Conservation (phyloP, 1,140 invertebrate genomes). For the Whitmania pigra region DNA sequence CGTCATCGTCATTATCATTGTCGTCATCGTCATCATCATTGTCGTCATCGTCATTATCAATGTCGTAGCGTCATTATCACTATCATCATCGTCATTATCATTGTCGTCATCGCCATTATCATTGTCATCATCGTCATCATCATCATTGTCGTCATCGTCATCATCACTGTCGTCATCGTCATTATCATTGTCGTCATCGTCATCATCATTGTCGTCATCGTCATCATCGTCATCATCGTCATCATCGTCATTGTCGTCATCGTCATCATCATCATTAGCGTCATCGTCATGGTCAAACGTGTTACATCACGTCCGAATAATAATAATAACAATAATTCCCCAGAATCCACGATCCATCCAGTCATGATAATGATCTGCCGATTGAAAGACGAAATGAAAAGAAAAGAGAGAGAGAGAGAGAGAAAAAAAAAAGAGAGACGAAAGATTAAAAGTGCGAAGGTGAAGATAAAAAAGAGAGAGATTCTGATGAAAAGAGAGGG, state of each 20-base stretch:
- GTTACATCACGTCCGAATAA: neutral
- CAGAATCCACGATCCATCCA: neutral
- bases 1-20: neutral
- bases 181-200: neutral
- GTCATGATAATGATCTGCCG: neutral
- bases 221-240: slow-evolving; percentile 1
- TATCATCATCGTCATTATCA: neutral
- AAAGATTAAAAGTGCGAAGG: neutral
- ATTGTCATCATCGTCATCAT: neutral
- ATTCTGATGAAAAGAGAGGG: neutral
- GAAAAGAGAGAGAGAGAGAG: no score
- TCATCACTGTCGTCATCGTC: neutral
- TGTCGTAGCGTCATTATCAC: neutral
- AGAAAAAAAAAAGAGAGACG: neutral
- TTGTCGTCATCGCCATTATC: neutral
- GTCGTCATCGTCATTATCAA: neutral
- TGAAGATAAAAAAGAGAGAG: neutral
- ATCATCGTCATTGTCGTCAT: neutral
- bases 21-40: neutral
- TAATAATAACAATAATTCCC: no score
- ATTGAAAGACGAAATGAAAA: neutral
- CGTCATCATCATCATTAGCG: neutral
- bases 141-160: neutral
- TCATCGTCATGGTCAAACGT: neutral
- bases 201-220: slow-evolving; percentile 2